A percentile compares a stretch with the other conserved stretches of the same genome.
Conservation (phyloP, 2,888 invertebrate genomes). For the Leptinotarsa juncta region DNA sequence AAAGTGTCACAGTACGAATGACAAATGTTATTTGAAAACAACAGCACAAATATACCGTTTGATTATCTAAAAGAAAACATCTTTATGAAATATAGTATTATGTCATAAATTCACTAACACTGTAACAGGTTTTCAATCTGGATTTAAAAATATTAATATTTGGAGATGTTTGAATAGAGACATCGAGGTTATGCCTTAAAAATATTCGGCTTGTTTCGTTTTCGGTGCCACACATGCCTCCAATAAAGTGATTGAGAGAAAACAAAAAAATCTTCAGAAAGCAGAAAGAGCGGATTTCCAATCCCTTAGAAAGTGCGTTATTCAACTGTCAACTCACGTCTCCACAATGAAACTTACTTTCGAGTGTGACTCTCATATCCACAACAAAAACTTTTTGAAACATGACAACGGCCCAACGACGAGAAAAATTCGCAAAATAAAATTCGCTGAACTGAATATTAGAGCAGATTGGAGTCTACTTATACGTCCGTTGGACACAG, state of each 20-base stretch:
- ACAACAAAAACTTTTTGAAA: neutral
- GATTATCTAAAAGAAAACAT: too few relatives aligned
- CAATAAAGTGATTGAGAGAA: neutral
- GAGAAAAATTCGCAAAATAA: conserved; percentile 32
- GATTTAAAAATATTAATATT: too few relatives aligned
- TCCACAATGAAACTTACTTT: conserved; percentile 6
- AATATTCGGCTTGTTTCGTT: too few relatives aligned
- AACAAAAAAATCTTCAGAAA: neutral
- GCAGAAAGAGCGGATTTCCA: neutral
- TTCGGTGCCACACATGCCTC: too few relatives aligned
- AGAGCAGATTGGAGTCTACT: conserved; percentile 36
- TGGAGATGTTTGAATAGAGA: too few relatives aligned
- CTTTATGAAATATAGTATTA: too few relatives aligned
- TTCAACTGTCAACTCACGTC: neutral
- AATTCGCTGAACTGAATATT: conserved; percentile 41
- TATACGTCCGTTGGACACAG: conserved; percentile 38
- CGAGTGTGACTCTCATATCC: conserved; percentile 1
- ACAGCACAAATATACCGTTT: too few relatives aligned
- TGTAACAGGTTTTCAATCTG: too few relatives aligned
- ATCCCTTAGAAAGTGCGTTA: neutral
- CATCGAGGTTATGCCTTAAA: too few relatives aligned
- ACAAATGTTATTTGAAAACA: too few relatives aligned
- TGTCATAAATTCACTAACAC: too few relatives aligned
- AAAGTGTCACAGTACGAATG: too few relatives aligned
- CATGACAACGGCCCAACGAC: conserved; percentile 10